Conservation (phyloP, 1,140 invertebrate species). For the Danaus plexippus region DNA sequence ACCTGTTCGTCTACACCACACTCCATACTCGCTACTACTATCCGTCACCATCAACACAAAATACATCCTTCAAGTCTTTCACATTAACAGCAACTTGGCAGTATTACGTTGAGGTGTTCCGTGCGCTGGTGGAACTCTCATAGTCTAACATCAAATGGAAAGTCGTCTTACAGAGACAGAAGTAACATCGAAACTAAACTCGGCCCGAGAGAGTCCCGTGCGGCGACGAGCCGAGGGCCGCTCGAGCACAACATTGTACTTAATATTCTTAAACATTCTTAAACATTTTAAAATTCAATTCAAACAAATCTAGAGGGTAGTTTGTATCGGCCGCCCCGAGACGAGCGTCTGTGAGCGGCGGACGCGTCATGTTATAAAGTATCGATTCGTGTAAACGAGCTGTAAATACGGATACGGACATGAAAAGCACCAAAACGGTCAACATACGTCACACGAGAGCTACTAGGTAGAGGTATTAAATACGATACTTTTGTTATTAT, state of each 20-base stretch:
- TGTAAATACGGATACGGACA: slow-evolving; percentile 58
- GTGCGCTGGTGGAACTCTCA: slow-evolving; percentile 44
- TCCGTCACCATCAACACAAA: slow-evolving; percentile 63
- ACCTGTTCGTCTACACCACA: slow-evolving; percentile 51
- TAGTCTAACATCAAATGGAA: slow-evolving; percentile 56
- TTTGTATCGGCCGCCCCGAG: too few species aligned
- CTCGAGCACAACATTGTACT: not conserved
- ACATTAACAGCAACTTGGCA: slow-evolving; percentile 65
- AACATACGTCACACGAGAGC: slow-evolving; percentile 45
- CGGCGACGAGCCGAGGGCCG: slow-evolving; percentile 1
- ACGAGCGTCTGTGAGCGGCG: too few species aligned
- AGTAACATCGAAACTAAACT: slow-evolving; percentile 20
- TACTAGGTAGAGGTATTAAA: slow-evolving; percentile 14
- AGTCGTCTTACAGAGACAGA: slow-evolving; percentile 38
- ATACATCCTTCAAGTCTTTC: slow-evolving; percentile 56
- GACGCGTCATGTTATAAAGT: too few species aligned
- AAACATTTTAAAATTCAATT: too few species aligned
- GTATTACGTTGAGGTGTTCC: slow-evolving; percentile 42
- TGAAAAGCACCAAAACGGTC: slow-evolving; percentile 56
- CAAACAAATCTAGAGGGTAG: too few species aligned
- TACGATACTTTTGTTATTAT: slow-evolving; percentile 51
- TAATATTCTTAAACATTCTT: too few species aligned
- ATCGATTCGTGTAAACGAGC: slow-evolving; percentile 32
- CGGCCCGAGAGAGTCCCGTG: not conserved
- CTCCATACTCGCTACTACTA: slow-evolving; percentile 47